Percentiles rank a stretch among this genome's conserved stretches.
phyloP scores from a whole-genome alignment of 2,888 invertebrate species.

The Agrenia bidenticulata region DNA sequence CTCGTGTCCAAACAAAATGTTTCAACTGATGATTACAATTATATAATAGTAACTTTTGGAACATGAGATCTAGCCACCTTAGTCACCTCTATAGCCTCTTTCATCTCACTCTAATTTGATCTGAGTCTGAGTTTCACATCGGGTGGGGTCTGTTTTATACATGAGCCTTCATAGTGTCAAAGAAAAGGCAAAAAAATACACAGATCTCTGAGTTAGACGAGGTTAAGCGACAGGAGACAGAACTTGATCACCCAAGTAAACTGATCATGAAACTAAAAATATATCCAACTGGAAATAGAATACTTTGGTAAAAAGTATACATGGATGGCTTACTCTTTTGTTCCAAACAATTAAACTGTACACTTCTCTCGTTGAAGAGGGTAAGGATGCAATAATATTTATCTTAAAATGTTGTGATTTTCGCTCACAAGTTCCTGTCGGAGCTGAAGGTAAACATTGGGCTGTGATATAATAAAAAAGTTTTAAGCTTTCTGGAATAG shows the following conservation, averaged over 20 bases:
- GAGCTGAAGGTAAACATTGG: too few species aligned
- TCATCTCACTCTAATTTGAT: background rate
- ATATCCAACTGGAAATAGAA: background rate
- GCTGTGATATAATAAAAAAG: too few species aligned
- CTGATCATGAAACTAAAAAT: constrained; percentile 6
- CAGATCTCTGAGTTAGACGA: background rate
- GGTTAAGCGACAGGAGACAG: background rate
- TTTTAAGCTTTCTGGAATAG: too few species aligned
- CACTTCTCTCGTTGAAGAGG: background rate
- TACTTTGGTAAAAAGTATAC: background rate
- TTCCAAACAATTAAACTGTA: constrained; percentile 5
- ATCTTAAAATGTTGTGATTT: too few species aligned
- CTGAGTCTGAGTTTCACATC: background rate
- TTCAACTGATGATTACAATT: too few species aligned
- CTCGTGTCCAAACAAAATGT: too few species aligned
- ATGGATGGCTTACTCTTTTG: constrained; percentile 5
- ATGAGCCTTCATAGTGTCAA: background rate
- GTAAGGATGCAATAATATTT: constrained; percentile 5
- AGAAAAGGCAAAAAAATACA: background rate
- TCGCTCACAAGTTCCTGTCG: too few species aligned
- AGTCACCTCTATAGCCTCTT: too few species aligned
- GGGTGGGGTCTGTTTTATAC: background rate
- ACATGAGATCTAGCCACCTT: too few species aligned
- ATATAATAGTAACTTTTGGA: too few species aligned
- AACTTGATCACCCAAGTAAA: background rate